Evolutionary conservation across 2,797 vertebrate genomes (phyloP), one percentile per base, ranked within the genome.

Genomic region (Falco berigora): DNA sequence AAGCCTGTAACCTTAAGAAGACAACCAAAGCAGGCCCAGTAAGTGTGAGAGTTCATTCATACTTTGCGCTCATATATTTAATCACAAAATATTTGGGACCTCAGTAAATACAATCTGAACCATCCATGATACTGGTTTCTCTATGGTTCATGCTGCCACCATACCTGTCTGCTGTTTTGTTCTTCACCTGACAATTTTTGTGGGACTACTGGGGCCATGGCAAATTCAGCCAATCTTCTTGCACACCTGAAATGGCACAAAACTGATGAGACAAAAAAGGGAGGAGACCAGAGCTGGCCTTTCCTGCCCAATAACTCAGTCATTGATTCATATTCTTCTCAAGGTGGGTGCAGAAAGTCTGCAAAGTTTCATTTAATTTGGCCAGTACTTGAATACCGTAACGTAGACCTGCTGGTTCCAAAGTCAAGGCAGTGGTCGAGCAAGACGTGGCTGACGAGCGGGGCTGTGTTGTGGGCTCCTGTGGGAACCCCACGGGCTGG

Each of bases 381-480:
- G 8, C 13, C 30, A 21, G 4, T 36, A 13, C 9, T 27, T 28
- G 15, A 40, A n/a, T 42, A 42, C 24, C 32, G 24, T 30, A 44
- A n/a, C 32, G 11, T 5, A 61, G n/a, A 86, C 38, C 24, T 77
- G 14, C n/a, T 46, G 19, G 49, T 58, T 46, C n/a, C 27, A 36
- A 86, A 55, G 25, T 28, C 44, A 59, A n/a, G 23, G 11, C 10
- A 32, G 14, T 2, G 2, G 4, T 23, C 1, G 4, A 52, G 24
- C 10, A 63, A 68, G 49, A 56, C 2, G 1, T 8, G 34, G 21
- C n/a, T 75, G 25, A 13, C 10, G 21, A 63, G 15, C 5, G 3
- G 44, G 28, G 21, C 17, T 1, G 1, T 1, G 2, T 7, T 40
- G 21, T 1, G 3, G n/a, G 7, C 40, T 58, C 10, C 50, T 52